phyloP scores from a whole-genome alignment of 1,140 invertebrate species.

The Drosophila mauritiana region DNA sequence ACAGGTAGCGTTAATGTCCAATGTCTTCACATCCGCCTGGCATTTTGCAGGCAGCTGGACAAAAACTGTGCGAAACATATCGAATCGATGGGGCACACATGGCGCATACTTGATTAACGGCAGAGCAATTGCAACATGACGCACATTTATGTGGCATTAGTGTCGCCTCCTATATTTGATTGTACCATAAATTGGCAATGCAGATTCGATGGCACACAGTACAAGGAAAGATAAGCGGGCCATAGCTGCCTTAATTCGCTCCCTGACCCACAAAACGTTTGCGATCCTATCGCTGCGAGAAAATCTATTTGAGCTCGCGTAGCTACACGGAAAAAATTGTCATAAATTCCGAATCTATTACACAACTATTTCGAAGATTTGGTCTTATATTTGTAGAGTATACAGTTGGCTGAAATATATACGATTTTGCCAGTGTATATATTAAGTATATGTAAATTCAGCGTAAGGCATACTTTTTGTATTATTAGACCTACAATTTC shows the following conservation, averaged over 20 bases:
- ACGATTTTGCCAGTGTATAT: too few species aligned
- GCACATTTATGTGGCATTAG: slow-evolving; percentile 72
- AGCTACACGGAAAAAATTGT: slow-evolving; percentile 7
- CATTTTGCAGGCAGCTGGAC: slow-evolving; percentile 32
- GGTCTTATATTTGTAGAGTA: too few species aligned
- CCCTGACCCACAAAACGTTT: slow-evolving; percentile 55
- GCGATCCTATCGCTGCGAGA: slow-evolving; percentile 42
- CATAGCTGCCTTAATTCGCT: slow-evolving; percentile 54
- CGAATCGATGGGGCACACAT: slow-evolving; percentile 60
- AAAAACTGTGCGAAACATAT: slow-evolving; percentile 24
- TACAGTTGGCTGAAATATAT: too few species aligned
- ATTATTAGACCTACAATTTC: background rate
- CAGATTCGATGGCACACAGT: slow-evolving; percentile 43
- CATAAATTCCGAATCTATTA: background rate
- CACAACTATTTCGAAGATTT: background rate
- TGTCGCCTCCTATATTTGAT: slow-evolving; percentile 63
- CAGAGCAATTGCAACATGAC: slow-evolving; percentile 63
- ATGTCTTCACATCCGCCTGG: slow-evolving; percentile 68
- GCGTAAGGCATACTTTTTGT: too few species aligned
- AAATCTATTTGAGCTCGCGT: slow-evolving; percentile 32
- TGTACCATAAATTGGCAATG: slow-evolving; percentile 64
- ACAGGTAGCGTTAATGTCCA: slow-evolving; percentile 36
- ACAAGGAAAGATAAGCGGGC: slow-evolving; percentile 42
- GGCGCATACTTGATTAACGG: slow-evolving; percentile 66
- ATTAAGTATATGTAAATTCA: too few species aligned